Evolutionary conservation across 2,888 invertebrate species (phyloP).

Genomic region (Gymnocheta viridis): DNA sequence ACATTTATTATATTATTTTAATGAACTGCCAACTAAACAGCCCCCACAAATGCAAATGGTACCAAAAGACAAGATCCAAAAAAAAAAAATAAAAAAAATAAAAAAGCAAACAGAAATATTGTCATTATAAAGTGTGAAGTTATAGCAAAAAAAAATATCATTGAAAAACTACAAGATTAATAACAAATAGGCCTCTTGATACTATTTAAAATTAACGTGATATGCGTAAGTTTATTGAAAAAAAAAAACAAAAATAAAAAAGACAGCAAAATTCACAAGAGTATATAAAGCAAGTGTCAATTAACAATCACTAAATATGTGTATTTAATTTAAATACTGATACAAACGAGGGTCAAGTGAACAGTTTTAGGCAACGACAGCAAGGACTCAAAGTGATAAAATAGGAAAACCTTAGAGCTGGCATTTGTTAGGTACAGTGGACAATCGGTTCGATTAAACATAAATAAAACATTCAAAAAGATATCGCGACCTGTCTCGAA

Average conservation of each 20-base stretch:
- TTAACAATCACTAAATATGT: slow-evolving; percentile 66
- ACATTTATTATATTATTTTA: slow-evolving; percentile 67
- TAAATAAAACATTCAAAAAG: no score
- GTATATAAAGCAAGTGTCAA: slow-evolving; percentile 60
- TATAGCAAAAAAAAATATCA: slow-evolving; percentile 34
- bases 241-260: slow-evolving; percentile 25
- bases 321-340: slow-evolving; percentile 60
- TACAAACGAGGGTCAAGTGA: neutral
- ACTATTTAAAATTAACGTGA: slow-evolving; percentile 65
- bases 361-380: neutral
- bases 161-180: slow-evolving; percentile 54
- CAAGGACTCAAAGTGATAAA: neutral
- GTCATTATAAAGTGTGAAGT: slow-evolving; percentile 63
- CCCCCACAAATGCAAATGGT: slow-evolving; percentile 52
- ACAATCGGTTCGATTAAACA: no score
- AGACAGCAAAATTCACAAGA: neutral
- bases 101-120: slow-evolving; percentile 47
- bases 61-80: slow-evolving; percentile 8
- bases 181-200: slow-evolving; percentile 67
- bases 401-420: neutral
- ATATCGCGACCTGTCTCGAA: no score
- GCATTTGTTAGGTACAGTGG: no score
- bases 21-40: slow-evolving; percentile 65
- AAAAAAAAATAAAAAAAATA: slow-evolving; percentile 16
- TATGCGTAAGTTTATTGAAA: slow-evolving; percentile 27